Evolutionary conservation across 2,797 vertebrate genomes (phyloP).

Genomic region (Busarellus nigricollis): DNA sequence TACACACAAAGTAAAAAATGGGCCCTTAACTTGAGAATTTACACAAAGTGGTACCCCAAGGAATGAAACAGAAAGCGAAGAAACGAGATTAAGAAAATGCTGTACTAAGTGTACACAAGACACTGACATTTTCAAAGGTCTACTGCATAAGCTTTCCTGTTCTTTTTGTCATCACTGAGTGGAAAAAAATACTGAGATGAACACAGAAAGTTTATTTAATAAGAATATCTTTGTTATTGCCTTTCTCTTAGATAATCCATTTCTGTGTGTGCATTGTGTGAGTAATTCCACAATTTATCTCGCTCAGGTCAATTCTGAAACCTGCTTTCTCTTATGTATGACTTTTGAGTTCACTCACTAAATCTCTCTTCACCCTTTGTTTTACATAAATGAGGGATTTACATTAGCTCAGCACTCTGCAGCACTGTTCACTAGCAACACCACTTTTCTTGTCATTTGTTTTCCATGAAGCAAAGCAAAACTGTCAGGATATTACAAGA

Average conservation of each 20-base stretch:
- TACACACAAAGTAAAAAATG: background rate
- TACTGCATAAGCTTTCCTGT: background rate
- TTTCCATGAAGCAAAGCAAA: background rate
- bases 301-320: background rate
- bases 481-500: background rate
- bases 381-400: background rate
- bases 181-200: background rate
- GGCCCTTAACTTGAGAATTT: background rate
- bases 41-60: background rate
- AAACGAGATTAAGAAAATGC: background rate
- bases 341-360: background rate
- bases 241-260: slow-evolving; percentile 10
- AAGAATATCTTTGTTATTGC: background rate
- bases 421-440: background rate
- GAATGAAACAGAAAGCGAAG: background rate
- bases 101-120: background rate
- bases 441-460: background rate
- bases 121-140: background rate
- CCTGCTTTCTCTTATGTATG: background rate
- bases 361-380: background rate
- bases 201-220: background rate
- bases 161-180: background rate
- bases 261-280: background rate
- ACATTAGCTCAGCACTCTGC: background rate
- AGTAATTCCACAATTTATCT: background rate